Evolutionary conservation across 2,888 invertebrate species (phyloP), one percentile per base, ranked within the genome.

Genomic region (Himalopsyche anomala): DNA sequence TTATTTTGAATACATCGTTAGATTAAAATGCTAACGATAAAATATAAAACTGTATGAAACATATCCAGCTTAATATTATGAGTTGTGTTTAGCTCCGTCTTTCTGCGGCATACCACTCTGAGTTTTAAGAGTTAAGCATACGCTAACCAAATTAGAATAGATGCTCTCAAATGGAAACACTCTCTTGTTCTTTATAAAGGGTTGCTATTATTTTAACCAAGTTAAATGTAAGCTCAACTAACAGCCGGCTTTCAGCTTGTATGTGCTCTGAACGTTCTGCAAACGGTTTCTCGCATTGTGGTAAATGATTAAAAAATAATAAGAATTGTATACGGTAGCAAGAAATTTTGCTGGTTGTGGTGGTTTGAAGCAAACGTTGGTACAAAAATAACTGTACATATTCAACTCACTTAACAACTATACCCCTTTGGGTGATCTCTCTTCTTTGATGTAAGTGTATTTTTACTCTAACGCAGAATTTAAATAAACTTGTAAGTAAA

Each of bases 161-260:
- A 74, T 74, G 74, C 74, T 74, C 36, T 74, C 74, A 74, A 74
- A 74, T 74, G 74, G 36, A 74, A 74, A 74, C 74, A 36, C 74
- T 74, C 19, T 38, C 74, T 38, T 74, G 74, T 74, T 74, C 74
- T 74, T 74, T 74, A 74, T 74, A 74, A 74, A 74, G 74, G 74
- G 74, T 74, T 74, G 74, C 74, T 74, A 74, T 74, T 74, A 74
- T 74, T 74, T 74, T 74, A 74, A 74, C 74, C 74, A 38, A 74
- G 74, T 74, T 74, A 38, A 38, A 74, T 38, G 74, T 74, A 74
- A 74, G 74, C 74, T 74, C 74, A 74, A 74, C 28, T 74, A 74
- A 74, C 74, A 36, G 36, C 36, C 15, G 15, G 74, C 74, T 74
- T 74, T 38, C 74, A 74, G 38, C 28, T 36, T 36, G 74, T 74